Base-by-base conservation (phyloP, 1,140 invertebrate genomes). In the Agraylea sexmaculata region DNA sequence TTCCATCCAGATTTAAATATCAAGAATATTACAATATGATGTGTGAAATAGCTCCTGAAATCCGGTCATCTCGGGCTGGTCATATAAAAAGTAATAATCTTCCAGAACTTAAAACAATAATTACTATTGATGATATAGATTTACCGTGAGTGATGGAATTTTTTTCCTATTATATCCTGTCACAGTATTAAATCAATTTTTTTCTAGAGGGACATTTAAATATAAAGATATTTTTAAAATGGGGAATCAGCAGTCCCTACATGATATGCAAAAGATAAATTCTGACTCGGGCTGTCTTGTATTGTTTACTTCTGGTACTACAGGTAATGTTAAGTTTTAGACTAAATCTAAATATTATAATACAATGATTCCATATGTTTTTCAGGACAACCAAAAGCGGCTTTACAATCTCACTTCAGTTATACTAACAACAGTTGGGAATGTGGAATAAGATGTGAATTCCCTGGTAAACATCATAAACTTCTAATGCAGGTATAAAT, bases 341-440 rank as follows among this genome's bases (percentile, higher is more conserved):
- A 15, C n/a, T 3, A 37, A 4, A 25, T 31, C 27, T 7, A 31
- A 19, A 40, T 17, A 40, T 31, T 40, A 21, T 33, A 13, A 32
- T 40, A 32, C 21, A 41, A 11, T 19, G 12, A 27, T 38, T 5
- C n/a, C 11, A 27, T 11, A 38, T 29, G 5, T 25, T 2, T 45
- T 45, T 8, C 18, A 50, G 48, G 48, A 8, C 22, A 46, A 27
- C 83, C 90, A 1, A 95, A 95, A 63, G 90, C 83, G 6, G 78
- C 83, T 0, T 63, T 79, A 0, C 48, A 92, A 1, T 77, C 75
- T 2, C 87, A 95, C 56, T 74, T 77, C 47, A 78, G 76, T 39
- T 64, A 87, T 5, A 61, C 89, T 0, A 93, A 95, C 54, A 93
- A 94, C 60, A 70, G 74, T 17, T 74, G 71, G 41, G 63, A 76